Evolutionary conservation across 2,113 vertebrate species (phyloP).

Genomic region (Platysternon megacephalum): DNA sequence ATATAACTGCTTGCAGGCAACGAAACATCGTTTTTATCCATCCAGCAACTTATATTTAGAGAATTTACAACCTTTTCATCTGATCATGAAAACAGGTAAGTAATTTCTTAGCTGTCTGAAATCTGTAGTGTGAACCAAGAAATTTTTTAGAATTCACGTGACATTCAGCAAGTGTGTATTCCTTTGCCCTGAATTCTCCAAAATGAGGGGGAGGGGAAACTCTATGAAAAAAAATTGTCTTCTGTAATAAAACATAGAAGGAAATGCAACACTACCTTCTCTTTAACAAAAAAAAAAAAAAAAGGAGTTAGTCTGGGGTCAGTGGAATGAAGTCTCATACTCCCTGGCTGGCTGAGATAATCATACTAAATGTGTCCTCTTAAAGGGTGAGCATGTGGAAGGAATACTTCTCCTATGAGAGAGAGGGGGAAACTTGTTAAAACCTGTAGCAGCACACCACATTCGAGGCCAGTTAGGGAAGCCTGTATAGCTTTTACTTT

Average conservation of each 20-base stretch:
- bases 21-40: background rate
- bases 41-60: background rate
- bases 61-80: background rate
- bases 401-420: background rate
- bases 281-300: background rate
- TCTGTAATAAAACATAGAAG: background rate
- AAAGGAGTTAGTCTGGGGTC: background rate
- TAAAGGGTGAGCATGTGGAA: background rate
- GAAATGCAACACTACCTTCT: background rate
- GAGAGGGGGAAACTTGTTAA: background rate
- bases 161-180: background rate
- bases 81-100: conserved; percentile 30
- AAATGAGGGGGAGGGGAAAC: rapidly evolving
- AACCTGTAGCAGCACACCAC: background rate
- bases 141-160: background rate
- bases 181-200: background rate
- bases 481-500: background rate
- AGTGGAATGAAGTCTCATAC: background rate
- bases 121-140: background rate
- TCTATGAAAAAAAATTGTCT: background rate
- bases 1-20: background rate
- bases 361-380: background rate
- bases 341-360: background rate
- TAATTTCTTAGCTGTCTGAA: conserved; percentile 1
- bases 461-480: background rate